Base-by-base conservation (phyloP, 2,113 vertebrate species). In the Xyliphius kryptos region DNA sequence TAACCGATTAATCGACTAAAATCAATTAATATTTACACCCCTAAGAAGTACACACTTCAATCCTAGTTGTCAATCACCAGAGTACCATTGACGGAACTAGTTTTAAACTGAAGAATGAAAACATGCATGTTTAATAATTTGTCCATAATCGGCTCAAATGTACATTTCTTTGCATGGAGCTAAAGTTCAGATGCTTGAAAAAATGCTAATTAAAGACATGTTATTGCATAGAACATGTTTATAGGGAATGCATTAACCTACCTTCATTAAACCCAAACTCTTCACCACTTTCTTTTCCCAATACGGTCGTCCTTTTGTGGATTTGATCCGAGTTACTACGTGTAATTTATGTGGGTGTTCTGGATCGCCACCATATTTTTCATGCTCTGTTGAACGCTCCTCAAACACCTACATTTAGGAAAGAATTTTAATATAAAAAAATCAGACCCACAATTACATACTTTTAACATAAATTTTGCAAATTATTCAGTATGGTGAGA, bases 291-390 rank as follows among this genome's bases (percentile, higher is more conserved):
- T 84, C 75, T 92, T 99, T 78, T 97, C 96, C 95, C 96, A 99
- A 51, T 97, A 92, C 0, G 95, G 95, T 49, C 93, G 87, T 14
- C 93, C 68, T 51, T 79, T 56, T 3, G 68, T 77, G 70, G 89
- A 88, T 82, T 76, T 94, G 56, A 98, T 88, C 62, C 94, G 85
- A 0, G 90, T 96, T 66, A 98, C 54, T 56, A 98, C 61, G 0
- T 99, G 95, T 14, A 99, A 77, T 80, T 97, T 92, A 70, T 99
- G 96, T 22, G 96, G 92, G 22, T 96, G 82, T 9, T 97, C 79
- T 44, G 94, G 92, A 76, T 98, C 82, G 0, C 95, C 96, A 10
- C 91, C 91, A 14, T 93, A 97, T 61, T 91, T 94, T 16, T 92
- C 87, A 73, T 99, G 94, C 67, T 96, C 92, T 76, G 78, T 87